Evolutionary conservation across 2,113 vertebrate species (phyloP), one percentile per base, ranked within the genome.

Genomic region (Pygoscelis adeliae): DNA sequence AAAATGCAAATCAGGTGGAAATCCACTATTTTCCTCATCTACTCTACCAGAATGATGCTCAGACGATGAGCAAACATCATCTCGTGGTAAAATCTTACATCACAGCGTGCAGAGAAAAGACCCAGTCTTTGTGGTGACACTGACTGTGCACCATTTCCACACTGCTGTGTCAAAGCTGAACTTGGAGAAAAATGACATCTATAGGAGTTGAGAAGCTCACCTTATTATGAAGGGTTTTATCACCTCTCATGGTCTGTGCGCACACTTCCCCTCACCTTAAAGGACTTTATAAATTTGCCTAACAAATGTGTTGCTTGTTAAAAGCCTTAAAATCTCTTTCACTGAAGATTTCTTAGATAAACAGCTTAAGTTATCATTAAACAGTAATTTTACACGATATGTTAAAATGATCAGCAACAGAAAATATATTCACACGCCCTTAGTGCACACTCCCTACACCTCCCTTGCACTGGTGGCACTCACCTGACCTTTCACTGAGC

Each of bases 1-100:
- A 50, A 87, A 92, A 86, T 71, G 80, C 55, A 93, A 66, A 89
- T 92, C 70, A 87, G 63, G 50, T 81, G 72, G 72, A 91, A 97
- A 88, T 70, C 36, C 87, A 78, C 59, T 11, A 13, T 59, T 96
- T 71, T 84, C 80, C 34, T 81, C 52, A 38, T n/a, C 18, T 58
- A 14, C 12, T 73, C 32, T 36, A 59, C 46, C 18, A 87, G 69
- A 74, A 76, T 21, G 36, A 81, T 66, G 40, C 61, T 93, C 56
- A 84, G 56, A 71, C 0, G 9, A 50, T 30, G 44, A 71, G 23
- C 38, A 63, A 87, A 82, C 49, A 66, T 42, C 49, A 46, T 14
- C 4, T 32, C 32, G 9, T 18, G 56, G 34, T 20, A 78, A 71
- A 84, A 79, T 38, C 76, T 73, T 65, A 26, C 46, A 40, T 61